phyloP scores from a whole-genome alignment of 2,797 vertebrate genomes.

The Clarias laeviceps region DNA sequence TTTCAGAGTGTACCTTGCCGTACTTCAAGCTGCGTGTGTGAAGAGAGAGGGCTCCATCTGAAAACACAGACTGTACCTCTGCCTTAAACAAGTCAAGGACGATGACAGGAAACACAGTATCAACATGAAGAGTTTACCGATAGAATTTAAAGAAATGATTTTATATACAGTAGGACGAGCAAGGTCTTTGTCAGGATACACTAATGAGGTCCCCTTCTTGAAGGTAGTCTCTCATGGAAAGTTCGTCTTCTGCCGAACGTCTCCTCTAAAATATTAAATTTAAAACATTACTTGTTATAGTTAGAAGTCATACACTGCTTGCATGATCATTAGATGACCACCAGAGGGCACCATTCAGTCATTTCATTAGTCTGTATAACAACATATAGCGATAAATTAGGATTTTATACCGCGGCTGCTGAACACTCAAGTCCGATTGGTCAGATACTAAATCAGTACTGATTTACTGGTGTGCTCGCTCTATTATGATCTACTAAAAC shows the following conservation, averaged over 20 bases:
- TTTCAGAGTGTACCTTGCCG: slow-evolving; percentile 80
- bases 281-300: background rate
- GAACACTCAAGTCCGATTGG: background rate
- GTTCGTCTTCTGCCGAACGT: slow-evolving; percentile 92
- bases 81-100: slow-evolving; percentile 82
- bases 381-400: background rate
- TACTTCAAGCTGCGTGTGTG: slow-evolving; percentile 97
- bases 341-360: background rate
- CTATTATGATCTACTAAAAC: background rate
- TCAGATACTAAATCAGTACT: background rate
- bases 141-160: background rate
- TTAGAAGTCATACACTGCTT: background rate
- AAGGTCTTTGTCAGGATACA: slow-evolving; percentile 76
- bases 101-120: background rate
- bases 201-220: slow-evolving; percentile 97
- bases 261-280: slow-evolving; percentile 80
- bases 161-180: background rate
- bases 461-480: background rate
- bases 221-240: slow-evolving; percentile 94
- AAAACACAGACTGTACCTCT: slow-evolving; percentile 95
- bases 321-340: background rate
- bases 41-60: slow-evolving; percentile 90
- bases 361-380: background rate
- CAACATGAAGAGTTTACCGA: background rate
- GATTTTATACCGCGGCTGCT: background rate